Conservation (phyloP, 2,113 vertebrate genomes). For the Circaetus gallicus region DNA sequence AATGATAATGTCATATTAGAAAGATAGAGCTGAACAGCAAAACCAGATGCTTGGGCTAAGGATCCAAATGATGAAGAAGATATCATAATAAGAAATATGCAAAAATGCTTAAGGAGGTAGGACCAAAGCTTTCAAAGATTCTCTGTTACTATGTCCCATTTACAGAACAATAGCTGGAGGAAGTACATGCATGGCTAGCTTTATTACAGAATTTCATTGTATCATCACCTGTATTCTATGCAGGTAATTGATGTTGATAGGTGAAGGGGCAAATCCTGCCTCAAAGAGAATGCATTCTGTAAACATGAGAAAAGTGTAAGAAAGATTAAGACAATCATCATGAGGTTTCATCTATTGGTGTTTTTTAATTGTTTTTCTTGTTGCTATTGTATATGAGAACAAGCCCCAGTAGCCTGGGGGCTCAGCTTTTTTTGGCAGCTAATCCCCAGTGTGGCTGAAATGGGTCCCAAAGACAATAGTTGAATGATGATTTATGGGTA, state of each 20-base stretch:
- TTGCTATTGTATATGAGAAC: neutral
- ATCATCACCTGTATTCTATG: neutral
- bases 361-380: neutral
- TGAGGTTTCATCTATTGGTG: neutral
- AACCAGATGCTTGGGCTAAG: neutral
- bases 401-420: neutral
- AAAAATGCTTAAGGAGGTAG: neutral
- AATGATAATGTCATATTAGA: neutral
- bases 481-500: neutral
- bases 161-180: neutral
- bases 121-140: neutral
- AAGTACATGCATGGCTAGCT: neutral
- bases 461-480: conserved; percentile 15
- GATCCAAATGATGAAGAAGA: neutral
- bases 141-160: neutral
- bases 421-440: neutral
- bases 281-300: neutral
- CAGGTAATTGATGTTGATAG: neutral
- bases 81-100: neutral
- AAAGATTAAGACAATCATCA: neutral
- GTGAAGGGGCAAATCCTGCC: neutral
- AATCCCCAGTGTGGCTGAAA: neutral
- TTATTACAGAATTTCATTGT: neutral
- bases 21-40: neutral
- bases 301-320: neutral